Evolutionary conservation across 2,888 invertebrate genomes (phyloP), one percentile per base, ranked within the genome.

Genomic region (Uropetala carovei): DNA sequence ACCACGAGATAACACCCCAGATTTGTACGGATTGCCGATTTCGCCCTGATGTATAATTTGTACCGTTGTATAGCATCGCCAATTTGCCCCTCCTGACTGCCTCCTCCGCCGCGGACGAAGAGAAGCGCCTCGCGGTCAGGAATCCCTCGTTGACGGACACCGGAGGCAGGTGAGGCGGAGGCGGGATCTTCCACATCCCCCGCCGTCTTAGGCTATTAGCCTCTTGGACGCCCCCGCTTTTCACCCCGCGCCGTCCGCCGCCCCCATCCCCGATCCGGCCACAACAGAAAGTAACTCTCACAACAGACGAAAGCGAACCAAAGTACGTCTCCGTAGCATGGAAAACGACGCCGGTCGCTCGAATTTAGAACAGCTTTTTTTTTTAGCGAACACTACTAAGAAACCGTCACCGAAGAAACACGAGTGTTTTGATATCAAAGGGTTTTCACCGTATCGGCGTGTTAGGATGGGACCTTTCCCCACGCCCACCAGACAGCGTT

Each of bases 11-110:
- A 43, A 43, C 43, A 43, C n/a, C n/a, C n/a, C n/a, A n/a, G n/a
- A n/a, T n/a, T n/a, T n/a, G n/a, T n/a, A n/a, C n/a, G n/a, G 43
- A 43, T 43, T 3, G 43, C 43, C 43, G 43, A 43, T 43, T 5
- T 43, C 43, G 43, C 43, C 43, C 1, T 43, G 43, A 43, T 43
- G 5, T 43, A 43, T 43, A 43, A 43, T 43, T 43, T 43, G 43
- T 89, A 96, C 96, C 96, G 94, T 96, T 96, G 94, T 96, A 96
- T 93, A 96, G 95, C 95, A 96, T 95, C 93, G 95, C 89, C 30
- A 89, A 64, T n/a, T 89, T 89, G 18, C 30, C 60, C 30, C 89
- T 60, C 64, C 89, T 59, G 60, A 89, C 60, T 3, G 89, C 89
- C 27, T 89, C 89, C 18, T 89, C 89, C 18, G 89, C 89, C 43